These are phyloP conservation scores for Heteronetta atricapilla DNA, from an alignment of 2,113 vertebrate genomes.

Conservation along the genomic window DNA sequence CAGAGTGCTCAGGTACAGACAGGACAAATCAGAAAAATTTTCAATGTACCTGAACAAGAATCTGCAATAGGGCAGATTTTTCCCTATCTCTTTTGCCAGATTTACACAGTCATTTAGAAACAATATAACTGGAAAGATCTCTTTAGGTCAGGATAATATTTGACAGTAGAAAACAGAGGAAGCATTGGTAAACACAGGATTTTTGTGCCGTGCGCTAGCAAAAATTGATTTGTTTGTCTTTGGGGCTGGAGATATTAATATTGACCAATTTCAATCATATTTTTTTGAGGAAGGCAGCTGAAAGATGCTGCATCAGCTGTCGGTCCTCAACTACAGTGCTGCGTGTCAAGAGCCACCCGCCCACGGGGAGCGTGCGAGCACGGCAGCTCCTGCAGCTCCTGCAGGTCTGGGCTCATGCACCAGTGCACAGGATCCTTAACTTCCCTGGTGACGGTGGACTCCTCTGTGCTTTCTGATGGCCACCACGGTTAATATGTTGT, in stretches of 20 bases:
- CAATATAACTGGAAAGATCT: not conserved
- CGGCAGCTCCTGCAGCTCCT: not conserved
- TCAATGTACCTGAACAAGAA: not conserved
- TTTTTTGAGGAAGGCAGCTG: not conserved
- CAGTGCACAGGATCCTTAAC: not conserved
- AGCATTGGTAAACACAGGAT: not conserved
- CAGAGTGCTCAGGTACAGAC: not conserved
- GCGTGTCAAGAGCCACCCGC: rapidly evolving
- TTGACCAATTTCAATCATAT: not conserved
- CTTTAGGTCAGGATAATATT: not conserved
- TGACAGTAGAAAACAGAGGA: not conserved
- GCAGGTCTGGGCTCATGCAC: not conserved
- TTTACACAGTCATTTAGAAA: not conserved
- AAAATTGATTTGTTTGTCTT: not conserved
- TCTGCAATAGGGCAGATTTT: not conserved
- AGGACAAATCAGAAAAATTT: not conserved
- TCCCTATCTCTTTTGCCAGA: not conserved
- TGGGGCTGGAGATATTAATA: not conserved
- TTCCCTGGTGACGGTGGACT: rapidly evolving
- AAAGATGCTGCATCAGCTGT: not conserved
- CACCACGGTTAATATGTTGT: not conserved
- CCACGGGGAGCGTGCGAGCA: rapidly evolving
- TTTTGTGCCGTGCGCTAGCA: not conserved
- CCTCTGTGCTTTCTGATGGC: not conserved
- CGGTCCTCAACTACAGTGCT: not conserved